Evolutionary conservation across 2,888 invertebrate genomes (phyloP), one percentile per base, ranked within the genome.

Genomic region (Nebria salina): DNA sequence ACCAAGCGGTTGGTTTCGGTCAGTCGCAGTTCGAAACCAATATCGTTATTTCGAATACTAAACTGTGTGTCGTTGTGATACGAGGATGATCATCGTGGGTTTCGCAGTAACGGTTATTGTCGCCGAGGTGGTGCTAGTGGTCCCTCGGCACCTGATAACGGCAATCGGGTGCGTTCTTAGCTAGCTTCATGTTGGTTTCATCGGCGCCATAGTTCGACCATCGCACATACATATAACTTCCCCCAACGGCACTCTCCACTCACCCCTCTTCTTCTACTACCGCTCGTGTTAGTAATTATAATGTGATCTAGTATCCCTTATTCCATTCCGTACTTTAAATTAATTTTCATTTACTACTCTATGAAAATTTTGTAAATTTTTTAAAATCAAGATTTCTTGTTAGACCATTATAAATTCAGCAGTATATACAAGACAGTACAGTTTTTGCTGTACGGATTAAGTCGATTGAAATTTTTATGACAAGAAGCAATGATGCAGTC

Each of bases 381-480:
- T 20, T 1, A 20, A 20, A 20, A 20, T 20, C 20, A 20, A 34
- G 2, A 34, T 34, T n/a, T n/a, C n/a, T n/a, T n/a, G n/a, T n/a
- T 34, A 4, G 34, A 5, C 34, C 34, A 34, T 34, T 34, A 34
- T 34, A 34, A 34, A 34, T 5, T 34, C 34, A 34, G 5, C 34
- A 34, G 34, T 34, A 34, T 1, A 34, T 26, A 66, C 6, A 76
- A 65, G 65, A 76, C 34, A 64, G 66, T 66, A 11, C 13, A 76
- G 34, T 76, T 66, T 76, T 76, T 76, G 41, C 64, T 3, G n/a
- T 54, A 65, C 42, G 66, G 66, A 76, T 83, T 83, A 82, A 82
- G 83, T 82, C 84, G 84, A 85, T 84, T 85, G 86, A 84, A 84
- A 84, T 85, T 85, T 86, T 86, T 85, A 86, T 84, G 83, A 84